A percentile compares a stretch with the other conserved stretches of the same genome.
Conservation (phyloP, 1,140 invertebrate genomes). For the Neodiprion fabricii region DNA sequence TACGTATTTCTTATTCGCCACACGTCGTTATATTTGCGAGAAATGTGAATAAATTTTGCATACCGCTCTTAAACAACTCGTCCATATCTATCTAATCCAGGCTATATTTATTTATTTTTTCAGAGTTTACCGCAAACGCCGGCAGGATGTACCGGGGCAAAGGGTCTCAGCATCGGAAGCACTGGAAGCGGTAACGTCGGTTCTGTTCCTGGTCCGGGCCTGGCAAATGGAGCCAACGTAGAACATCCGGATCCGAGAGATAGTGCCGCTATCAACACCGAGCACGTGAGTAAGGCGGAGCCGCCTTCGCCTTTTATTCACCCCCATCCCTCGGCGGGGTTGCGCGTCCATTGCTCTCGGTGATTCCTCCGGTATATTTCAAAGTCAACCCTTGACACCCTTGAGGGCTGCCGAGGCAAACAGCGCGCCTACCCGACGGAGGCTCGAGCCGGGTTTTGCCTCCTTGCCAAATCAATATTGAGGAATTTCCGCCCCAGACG, state of each 20-base stretch:
- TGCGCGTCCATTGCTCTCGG: too few species aligned
- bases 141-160: conserved; percentile 53
- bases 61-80: not conserved
- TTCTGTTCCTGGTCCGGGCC: conserved; percentile 36
- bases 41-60: not conserved
- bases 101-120: conserved; percentile 34
- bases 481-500: not conserved
- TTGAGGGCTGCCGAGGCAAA: not conserved
- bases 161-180: conserved; percentile 39
- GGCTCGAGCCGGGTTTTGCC: not conserved
- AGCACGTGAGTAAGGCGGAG: conserved; percentile 49
- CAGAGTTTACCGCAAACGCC: conserved; percentile 65
- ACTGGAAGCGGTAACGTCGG: conserved; percentile 36
- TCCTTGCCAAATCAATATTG: not conserved
- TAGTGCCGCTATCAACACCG: conserved; percentile 49
- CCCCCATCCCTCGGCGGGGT: not conserved
- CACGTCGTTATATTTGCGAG: too few species aligned
- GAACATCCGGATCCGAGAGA: conserved; percentile 55
- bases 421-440: too few species aligned
- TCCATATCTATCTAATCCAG: not conserved
- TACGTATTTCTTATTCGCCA: too few species aligned
- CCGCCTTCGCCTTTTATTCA: not conserved
- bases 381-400: not conserved
- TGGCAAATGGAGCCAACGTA: conserved; percentile 52
- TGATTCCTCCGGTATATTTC: not conserved